Evolutionary conservation across 2,797 vertebrate genomes (phyloP), one percentile per base, ranked within the genome.

Genomic region (Xiphophorus birchmanni): DNA sequence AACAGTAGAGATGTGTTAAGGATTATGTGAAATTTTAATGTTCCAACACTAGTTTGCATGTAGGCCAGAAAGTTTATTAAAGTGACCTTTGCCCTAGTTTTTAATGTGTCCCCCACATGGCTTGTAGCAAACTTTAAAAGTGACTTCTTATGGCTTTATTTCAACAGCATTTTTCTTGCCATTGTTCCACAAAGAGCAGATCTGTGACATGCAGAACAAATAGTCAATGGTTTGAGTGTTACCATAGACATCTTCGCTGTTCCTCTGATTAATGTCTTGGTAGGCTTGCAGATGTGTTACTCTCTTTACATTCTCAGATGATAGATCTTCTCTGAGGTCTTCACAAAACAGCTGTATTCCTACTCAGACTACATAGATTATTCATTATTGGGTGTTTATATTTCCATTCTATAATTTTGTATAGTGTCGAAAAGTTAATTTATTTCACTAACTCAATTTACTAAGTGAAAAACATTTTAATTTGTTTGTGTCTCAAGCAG

Each of bases 401-500:
- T 18, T 35, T 32, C 32, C 15, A 63, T 63, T 32, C 29, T 7
- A 18, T 18, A 63, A 35, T 35, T 63, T 9, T 18, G 5, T 3
- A 7, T 17, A 35, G 5, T 18, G 32, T 35, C 7, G 15, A 35
- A 63, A 35, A 18, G 15, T 63, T 17, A 1, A 35, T 18, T 32
- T 32, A 63, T 3, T 63, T 32, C 32, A 63, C 13, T 63, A 18
- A 35, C 15, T 37, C 18, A 67, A 10, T 67, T 67, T 18, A 67
- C 35, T 67, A 40, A 37, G 63, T 37, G 18, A 67, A 21, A 67
- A 17, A 67, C 35, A 21, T 35, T 67, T 37, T n/a, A 21, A 37
- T 67, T 8, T n/a, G 67, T 26, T n/a, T 71, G 67, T 71, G 26
- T 83, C 82, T 80, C 29, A 47, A 77, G 79, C 76, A 76, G 82